Evolutionary conservation across 2,113 vertebrate genomes (phyloP).

Genomic region (Chaetops frenatus): DNA sequence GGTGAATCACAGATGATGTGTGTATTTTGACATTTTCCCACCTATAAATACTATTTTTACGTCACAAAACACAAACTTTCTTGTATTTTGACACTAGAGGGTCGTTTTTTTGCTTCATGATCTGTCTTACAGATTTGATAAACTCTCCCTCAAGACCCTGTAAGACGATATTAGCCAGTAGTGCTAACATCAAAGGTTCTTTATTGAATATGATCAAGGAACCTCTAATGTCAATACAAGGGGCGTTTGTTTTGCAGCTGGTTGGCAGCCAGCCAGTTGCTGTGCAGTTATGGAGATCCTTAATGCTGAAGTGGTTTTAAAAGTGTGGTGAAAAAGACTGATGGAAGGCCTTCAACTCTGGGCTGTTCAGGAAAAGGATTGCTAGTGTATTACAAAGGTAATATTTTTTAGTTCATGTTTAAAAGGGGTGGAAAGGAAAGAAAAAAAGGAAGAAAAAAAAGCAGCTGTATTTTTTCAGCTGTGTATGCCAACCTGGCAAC

Average conservation of each 20-base stretch:
- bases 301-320: background rate
- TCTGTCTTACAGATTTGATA: background rate
- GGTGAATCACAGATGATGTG: background rate
- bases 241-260: slow-evolving; percentile 2
- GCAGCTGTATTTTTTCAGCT: background rate
- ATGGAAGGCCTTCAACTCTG: background rate
- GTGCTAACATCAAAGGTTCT: slow-evolving; percentile 39
- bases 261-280: slow-evolving; percentile 33
- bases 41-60: background rate
- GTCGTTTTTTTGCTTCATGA: background rate
- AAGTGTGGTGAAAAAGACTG: slow-evolving; percentile 12
- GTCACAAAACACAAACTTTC: background rate
- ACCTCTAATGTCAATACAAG: slow-evolving; percentile 23
- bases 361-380: background rate
- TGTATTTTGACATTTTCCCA: background rate
- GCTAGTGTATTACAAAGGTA: background rate
- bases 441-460: background rate
- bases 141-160: background rate
- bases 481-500: background rate
- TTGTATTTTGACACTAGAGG: background rate
- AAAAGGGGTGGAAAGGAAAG: background rate
- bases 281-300: background rate
- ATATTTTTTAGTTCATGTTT: background rate
- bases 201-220: slow-evolving; percentile 47
- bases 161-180: slow-evolving; percentile 1